A percentile compares a stretch with the other conserved stretches of the same genome.
Conservation (phyloP, 2,113 vertebrate species). For the Enhydra lutris region DNA sequence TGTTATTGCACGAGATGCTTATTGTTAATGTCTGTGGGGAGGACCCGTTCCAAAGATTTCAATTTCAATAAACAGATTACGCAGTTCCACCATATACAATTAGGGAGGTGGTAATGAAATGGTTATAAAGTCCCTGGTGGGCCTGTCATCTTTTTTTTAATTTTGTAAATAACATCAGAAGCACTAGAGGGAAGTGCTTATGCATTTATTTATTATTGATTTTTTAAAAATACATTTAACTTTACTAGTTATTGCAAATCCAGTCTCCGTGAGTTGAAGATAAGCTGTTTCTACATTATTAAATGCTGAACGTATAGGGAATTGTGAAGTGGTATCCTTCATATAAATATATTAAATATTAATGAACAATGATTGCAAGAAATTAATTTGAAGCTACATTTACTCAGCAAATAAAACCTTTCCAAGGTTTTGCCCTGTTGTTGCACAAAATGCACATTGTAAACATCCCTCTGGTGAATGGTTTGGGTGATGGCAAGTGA, state of each 20-base stretch:
- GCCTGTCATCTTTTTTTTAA: constrained; percentile 89
- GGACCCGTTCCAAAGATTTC: constrained; percentile 90
- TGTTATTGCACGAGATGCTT: constrained; percentile 85
- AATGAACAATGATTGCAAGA: constrained; percentile 80
- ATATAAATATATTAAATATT: constrained; percentile 87
- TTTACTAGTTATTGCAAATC: constrained; percentile 91
- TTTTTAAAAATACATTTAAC: constrained; percentile 89
- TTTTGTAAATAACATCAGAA: constrained; percentile 95
- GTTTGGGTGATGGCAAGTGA: constrained; percentile 30
- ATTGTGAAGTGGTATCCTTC: constrained; percentile 77
- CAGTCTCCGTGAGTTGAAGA: constrained; percentile 84
- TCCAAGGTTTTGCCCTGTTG: constrained; percentile 70
- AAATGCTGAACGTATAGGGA: constrained; percentile 82
- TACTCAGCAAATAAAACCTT: constrained; percentile 79
- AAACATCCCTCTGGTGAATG: constrained; percentile 61
- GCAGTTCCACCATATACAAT: constrained; percentile 85
- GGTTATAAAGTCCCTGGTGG: constrained; percentile 89
- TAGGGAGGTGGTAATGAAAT: constrained; percentile 93
- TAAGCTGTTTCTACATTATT: constrained; percentile 83
- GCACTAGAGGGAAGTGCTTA: constrained; percentile 88
- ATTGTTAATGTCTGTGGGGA: constrained; percentile 88
- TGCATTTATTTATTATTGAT: constrained; percentile 98
- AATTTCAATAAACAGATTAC: constrained; percentile 94
- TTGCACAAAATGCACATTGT: constrained; percentile 71
- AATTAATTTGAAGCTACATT: constrained; percentile 84